Evolutionary conservation across 2,113 vertebrate species (phyloP).

Genomic region (Scolopax mira): DNA sequence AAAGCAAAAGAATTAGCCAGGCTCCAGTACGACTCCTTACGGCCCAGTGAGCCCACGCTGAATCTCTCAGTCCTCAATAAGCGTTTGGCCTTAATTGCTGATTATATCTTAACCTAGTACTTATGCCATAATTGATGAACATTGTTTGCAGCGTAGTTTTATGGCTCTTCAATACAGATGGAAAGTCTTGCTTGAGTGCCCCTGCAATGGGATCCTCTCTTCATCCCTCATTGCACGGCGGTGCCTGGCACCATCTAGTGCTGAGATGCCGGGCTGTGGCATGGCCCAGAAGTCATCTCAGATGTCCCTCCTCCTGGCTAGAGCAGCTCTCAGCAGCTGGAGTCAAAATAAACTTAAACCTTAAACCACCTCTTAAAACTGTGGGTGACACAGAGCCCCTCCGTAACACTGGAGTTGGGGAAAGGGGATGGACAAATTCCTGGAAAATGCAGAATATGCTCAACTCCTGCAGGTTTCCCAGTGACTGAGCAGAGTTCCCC

Average conservation of each 20-base stretch:
- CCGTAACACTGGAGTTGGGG: neutral
- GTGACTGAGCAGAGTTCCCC: neutral
- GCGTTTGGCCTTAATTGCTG: slow-evolving; percentile 42
- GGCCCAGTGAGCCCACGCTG: neutral
- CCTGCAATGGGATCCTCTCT: accelerated
- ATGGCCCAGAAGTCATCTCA: accelerated
- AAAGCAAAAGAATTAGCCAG: neutral
- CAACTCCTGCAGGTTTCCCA: neutral
- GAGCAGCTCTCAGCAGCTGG: neutral
- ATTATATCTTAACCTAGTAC: neutral
- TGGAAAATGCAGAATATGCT: neutral
- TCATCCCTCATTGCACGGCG: accelerated
- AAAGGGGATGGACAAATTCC: neutral
- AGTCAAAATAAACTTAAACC: neutral
- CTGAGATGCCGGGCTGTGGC: neutral
- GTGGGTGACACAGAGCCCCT: neutral
- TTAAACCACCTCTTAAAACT: too few species aligned
- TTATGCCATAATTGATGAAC: neutral
- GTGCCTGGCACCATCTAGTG: slow-evolving; percentile 31
- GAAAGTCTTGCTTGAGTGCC: neutral
- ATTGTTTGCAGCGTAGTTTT: neutral
- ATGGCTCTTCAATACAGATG: neutral
- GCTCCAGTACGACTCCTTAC: neutral
- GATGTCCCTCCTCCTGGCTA: accelerated
- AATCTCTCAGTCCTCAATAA: slow-evolving; percentile 6